Conservation (phyloP, 1,140 invertebrate species). For the Polypedilum vanderplanki region DNA sequence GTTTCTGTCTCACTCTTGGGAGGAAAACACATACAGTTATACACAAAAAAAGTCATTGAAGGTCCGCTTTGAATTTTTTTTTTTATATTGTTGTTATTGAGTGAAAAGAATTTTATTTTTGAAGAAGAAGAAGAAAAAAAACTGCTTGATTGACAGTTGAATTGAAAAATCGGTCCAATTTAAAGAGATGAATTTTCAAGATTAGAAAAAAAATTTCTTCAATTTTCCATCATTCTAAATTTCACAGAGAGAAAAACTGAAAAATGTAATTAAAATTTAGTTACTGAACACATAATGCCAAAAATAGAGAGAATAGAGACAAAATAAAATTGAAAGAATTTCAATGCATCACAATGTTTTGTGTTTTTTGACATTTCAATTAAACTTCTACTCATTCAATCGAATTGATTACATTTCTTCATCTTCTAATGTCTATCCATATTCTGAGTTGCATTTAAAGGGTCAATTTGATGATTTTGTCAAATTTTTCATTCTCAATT, state of each 20-base stretch:
- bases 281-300: too few relatives aligned
- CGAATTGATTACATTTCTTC: conserved; percentile 26
- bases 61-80: neutral
- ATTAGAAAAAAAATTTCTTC: too few relatives aligned
- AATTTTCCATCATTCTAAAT: too few relatives aligned
- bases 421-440: conserved; percentile 3
- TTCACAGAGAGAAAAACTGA: too few relatives aligned
- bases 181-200: neutral
- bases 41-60: neutral
- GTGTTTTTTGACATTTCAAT: conserved; percentile 21
- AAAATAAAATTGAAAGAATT: neutral
- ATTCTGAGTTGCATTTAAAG: neutral
- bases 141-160: conserved; percentile 13
- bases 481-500: too few relatives aligned
- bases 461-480: neutral
- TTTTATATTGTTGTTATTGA: neutral
- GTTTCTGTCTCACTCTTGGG: too few relatives aligned
- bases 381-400: conserved; percentile 8
- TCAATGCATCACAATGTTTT: too few relatives aligned
- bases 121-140: neutral
- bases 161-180: conserved; percentile 16
- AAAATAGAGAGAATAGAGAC: neutral
- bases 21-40: too few relatives aligned
- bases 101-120: neutral
- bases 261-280: too few relatives aligned